phyloP scores from a whole-genome alignment of 2,888 invertebrate genomes.

The Trichogramma dendrolimi region DNA sequence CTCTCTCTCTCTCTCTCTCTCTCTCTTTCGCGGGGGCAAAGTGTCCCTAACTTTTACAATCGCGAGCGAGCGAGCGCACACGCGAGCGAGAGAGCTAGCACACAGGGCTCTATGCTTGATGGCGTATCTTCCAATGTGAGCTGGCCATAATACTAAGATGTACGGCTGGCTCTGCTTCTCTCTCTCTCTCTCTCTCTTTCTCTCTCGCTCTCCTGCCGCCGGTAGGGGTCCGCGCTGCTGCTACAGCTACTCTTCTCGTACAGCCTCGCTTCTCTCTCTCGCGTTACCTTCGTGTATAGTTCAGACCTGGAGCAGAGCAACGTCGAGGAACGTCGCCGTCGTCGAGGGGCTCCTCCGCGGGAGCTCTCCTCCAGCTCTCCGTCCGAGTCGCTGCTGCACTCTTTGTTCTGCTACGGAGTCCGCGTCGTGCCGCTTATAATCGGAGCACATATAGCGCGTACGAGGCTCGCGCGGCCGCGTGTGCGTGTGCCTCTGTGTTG shows the following conservation, averaged over 20 bases:
- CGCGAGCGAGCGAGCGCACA: slow-evolving; percentile 55
- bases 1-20: slow-evolving; percentile 14
- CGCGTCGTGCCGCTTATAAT: too few relatives aligned
- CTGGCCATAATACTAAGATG: slow-evolving; percentile 63
- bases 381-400: not conserved
- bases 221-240: slow-evolving; percentile 41
- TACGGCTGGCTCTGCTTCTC: slow-evolving; percentile 55
- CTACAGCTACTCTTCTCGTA: slow-evolving; percentile 25
- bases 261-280: slow-evolving; percentile 34
- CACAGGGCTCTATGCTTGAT: slow-evolving; percentile 58
- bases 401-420: not conserved
- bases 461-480: not conserved
- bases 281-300: slow-evolving; percentile 33
- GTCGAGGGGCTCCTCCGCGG: slow-evolving; percentile 9
- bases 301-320: slow-evolving; percentile 5
- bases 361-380: not conserved
- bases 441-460: too few relatives aligned
- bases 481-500: not conserved
- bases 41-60: slow-evolving; percentile 64
- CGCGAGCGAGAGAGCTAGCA: slow-evolving; percentile 39
- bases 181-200: slow-evolving; percentile 48
- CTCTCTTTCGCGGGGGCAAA: slow-evolving; percentile 53
- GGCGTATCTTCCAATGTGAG: slow-evolving; percentile 66
- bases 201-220: slow-evolving; percentile 45
- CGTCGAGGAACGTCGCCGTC: not conserved